phyloP scores from a whole-genome alignment of 2,113 vertebrate species.

The Chunga burmeisteri region DNA sequence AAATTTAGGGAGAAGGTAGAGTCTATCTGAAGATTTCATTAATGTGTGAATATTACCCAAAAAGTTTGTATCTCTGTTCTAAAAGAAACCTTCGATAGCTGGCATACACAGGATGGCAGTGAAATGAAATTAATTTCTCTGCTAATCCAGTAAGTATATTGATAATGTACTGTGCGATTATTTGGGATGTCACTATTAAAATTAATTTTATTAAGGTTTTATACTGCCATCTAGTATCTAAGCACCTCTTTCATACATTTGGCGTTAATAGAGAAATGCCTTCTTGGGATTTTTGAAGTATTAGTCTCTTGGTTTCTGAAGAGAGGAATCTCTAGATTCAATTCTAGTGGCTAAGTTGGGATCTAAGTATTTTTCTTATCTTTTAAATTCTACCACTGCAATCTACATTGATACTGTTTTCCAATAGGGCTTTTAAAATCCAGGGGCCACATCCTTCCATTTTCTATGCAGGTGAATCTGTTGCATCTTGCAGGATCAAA shows the following conservation, averaged over 20 bases:
- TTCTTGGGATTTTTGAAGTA: background rate
- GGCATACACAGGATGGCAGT: background rate
- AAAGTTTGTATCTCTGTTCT: background rate
- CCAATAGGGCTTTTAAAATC: background rate
- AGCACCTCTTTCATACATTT: constrained; percentile 10
- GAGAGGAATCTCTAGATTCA: background rate
- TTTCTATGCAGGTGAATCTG: background rate
- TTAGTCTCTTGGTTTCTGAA: background rate
- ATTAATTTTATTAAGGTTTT: constrained; percentile 31
- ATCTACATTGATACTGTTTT: background rate
- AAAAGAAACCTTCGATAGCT: background rate
- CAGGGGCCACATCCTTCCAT: background rate
- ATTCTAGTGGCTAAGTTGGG: background rate
- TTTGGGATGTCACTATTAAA: constrained; percentile 8
- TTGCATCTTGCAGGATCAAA: background rate
- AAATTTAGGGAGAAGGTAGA: background rate
- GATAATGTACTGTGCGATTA: background rate
- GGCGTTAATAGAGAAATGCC: background rate
- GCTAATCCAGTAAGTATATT: background rate
- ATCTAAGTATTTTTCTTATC: background rate
- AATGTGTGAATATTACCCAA: background rate
- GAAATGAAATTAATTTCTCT: constrained; percentile 27
- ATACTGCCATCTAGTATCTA: constrained; percentile 46
- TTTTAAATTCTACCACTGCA: background rate
- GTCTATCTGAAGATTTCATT: background rate